Conservation (phyloP, 1,140 invertebrate species). For the Danaus plexippus region DNA sequence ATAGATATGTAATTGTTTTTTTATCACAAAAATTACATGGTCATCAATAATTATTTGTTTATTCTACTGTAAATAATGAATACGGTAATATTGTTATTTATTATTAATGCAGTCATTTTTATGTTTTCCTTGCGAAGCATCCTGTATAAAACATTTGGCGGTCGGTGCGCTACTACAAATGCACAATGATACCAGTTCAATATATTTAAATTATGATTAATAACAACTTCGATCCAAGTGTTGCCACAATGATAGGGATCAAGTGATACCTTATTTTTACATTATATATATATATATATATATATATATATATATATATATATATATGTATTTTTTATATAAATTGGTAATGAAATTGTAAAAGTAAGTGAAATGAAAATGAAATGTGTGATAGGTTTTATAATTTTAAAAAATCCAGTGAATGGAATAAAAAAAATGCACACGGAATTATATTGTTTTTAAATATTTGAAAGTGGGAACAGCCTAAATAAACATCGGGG, state of each 20-base stretch:
- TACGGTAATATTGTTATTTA: constrained; percentile 4
- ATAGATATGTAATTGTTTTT: constrained; percentile 5
- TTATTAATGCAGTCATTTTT: background rate
- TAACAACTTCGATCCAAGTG: constrained; percentile 19
- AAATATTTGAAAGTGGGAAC: too few relatives aligned
- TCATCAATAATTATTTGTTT: background rate
- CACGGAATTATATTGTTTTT: too few relatives aligned
- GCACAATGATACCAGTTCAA: constrained; percentile 47
- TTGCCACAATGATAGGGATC: constrained; percentile 21
- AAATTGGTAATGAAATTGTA: too few relatives aligned
- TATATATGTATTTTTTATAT: too few relatives aligned
- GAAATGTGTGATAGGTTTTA: too few relatives aligned
- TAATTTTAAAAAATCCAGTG: too few relatives aligned
- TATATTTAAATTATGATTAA: constrained; percentile 59
- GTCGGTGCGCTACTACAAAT: constrained; percentile 34
- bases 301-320: too few relatives aligned
- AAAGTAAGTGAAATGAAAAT: too few relatives aligned
- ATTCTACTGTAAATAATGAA: background rate
- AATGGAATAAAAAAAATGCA: too few relatives aligned
- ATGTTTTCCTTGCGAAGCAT: constrained; percentile 11
- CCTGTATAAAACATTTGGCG: constrained; percentile 34
- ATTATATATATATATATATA: too few relatives aligned
- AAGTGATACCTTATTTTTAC: too few relatives aligned
- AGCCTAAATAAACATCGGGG: too few relatives aligned
- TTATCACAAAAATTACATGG: background rate